Percentiles rank a stretch among this genome's conserved stretches.
phyloP scores from a whole-genome alignment of 2,113 vertebrate species.

The Ptilonorhynchus violaceus region DNA sequence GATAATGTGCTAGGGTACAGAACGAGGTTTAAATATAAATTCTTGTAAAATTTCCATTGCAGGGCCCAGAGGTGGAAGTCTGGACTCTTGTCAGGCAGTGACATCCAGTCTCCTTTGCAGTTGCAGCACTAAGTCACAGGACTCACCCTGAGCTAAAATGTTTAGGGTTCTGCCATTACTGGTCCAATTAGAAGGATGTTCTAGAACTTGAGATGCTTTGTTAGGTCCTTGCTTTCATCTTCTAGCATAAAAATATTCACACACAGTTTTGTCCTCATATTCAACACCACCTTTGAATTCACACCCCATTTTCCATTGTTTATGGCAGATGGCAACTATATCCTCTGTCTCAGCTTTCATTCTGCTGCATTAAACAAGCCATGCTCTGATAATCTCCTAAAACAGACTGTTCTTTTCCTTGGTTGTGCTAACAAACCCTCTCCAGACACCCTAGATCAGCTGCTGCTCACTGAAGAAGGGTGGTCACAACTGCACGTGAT shows the following conservation, averaged over 20 bases:
- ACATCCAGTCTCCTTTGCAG: background rate
- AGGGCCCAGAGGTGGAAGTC: background rate
- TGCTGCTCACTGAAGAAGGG: background rate
- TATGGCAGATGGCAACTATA: background rate
- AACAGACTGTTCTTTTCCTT: background rate
- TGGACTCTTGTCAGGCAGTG: background rate
- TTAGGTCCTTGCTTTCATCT: background rate
- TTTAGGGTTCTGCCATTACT: background rate
- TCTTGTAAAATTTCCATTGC: background rate
- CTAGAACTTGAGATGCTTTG: background rate
- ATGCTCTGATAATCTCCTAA: background rate
- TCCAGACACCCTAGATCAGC: background rate
- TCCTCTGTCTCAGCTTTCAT: background rate
- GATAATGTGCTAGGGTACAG: background rate
- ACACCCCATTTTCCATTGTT: background rate
- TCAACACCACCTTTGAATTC: background rate
- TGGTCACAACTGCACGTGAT: fast-evolving
- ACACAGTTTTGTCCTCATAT: background rate
- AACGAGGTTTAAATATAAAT: background rate
- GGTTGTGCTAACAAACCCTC: background rate
- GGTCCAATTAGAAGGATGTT: background rate
- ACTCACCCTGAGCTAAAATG: background rate
- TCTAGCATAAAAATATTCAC: background rate
- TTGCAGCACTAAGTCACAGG: background rate
- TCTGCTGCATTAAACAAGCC: background rate